Conservation (phyloP, 2,797 vertebrate genomes). For the Stomatorhinus walkeri region DNA sequence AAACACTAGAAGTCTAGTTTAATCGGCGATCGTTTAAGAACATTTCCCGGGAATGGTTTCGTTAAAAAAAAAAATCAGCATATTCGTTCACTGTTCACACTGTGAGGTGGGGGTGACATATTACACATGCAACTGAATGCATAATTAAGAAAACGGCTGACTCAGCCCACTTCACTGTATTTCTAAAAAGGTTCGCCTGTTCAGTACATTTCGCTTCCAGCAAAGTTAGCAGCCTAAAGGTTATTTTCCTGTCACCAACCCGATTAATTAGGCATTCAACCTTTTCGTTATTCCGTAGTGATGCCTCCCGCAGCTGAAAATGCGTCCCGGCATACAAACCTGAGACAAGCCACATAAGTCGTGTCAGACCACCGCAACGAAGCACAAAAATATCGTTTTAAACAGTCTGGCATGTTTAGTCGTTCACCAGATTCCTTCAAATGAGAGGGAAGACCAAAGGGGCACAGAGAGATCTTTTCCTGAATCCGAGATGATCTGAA, state of each 20-base stretch:
- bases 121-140: neutral
- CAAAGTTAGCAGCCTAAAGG: constrained; percentile 47
- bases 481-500: neutral
- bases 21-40: neutral
- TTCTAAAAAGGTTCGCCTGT: neutral
- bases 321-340: neutral
- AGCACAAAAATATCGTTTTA: neutral
- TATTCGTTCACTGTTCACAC: neutral
- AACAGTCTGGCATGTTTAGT: neutral
- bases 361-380: neutral
- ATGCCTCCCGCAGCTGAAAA: neutral
- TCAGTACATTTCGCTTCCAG: constrained; percentile 37
- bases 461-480: neutral
- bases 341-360: neutral
- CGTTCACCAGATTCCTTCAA: neutral
- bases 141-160: constrained; percentile 12
- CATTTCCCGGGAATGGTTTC: neutral
- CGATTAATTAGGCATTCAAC: constrained; percentile 53
- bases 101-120: neutral
- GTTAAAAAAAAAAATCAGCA: neutral
- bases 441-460: neutral
- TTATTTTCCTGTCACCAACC: constrained; percentile 50
- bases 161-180: constrained; percentile 9
- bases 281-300: neutral
- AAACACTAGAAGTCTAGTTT: neutral